A percentile compares a stretch with the other conserved stretches of the same genome.
Conservation (phyloP, 2,797 vertebrate genomes). For the Erpetoichthys calabaricus region DNA sequence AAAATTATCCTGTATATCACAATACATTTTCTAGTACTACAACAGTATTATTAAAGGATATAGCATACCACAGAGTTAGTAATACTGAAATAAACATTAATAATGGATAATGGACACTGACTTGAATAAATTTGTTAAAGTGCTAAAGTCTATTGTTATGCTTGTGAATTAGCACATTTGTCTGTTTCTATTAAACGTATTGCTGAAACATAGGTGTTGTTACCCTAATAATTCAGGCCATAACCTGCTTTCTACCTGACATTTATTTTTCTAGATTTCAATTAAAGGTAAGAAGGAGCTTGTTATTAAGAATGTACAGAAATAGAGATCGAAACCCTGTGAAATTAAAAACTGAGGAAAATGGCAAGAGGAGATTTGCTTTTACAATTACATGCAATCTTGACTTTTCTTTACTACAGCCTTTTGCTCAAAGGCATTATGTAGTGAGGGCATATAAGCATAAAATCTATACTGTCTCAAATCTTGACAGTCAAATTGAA, state of each 20-base stretch:
- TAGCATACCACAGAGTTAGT: too few species aligned
- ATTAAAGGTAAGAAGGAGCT: neutral
- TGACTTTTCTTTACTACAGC: conserved; percentile 14
- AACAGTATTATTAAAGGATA: too few species aligned
- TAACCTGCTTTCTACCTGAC: neutral
- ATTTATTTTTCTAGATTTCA: neutral
- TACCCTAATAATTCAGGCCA: too few species aligned
- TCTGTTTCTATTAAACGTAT: too few species aligned
- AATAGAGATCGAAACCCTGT: conserved; percentile 42
- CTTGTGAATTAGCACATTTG: too few species aligned
- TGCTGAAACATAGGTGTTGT: too few species aligned
- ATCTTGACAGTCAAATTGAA: conserved; percentile 37
- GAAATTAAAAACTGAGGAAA: conserved; percentile 48
- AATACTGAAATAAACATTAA: too few species aligned
- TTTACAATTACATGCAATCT: conserved; percentile 37
- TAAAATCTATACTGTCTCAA: conserved; percentile 21
- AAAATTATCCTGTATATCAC: too few species aligned
- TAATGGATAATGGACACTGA: too few species aligned
- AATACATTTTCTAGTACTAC: too few species aligned
- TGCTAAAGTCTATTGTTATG: too few species aligned
- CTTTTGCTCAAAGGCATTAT: conserved; percentile 15
- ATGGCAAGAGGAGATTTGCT: conserved; percentile 36
- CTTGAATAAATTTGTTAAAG: too few species aligned
- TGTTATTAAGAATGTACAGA: conserved; percentile 17
- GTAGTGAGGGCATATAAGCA: conserved; percentile 13